Percentiles rank a stretch among this genome's conserved stretches.
These are phyloP conservation scores for Lepilemur ruficaudatus DNA, from an alignment of 2,797 vertebrate genomes.

Conservation along the genomic window DNA sequence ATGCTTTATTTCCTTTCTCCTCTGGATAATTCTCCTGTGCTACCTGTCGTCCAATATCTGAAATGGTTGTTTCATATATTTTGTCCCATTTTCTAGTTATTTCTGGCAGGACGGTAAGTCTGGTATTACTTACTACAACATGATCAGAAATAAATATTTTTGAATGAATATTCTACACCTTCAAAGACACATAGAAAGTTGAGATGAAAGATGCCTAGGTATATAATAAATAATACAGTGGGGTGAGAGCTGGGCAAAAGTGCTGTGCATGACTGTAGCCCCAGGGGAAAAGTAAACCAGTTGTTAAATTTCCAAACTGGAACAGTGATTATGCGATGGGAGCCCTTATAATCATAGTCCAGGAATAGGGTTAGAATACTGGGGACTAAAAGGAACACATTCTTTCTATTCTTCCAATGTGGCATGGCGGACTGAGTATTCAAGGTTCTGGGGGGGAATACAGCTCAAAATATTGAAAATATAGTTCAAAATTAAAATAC, in stretches of 20 bases:
- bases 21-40: not conserved
- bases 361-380: not conserved
- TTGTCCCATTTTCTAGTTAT: conserved; percentile 15
- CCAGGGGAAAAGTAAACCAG: conserved; percentile 6
- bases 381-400: not conserved
- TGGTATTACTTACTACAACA: not conserved
- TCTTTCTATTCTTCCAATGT: not conserved
- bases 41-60: not conserved
- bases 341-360: not conserved
- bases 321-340: not conserved
- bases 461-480: conserved; percentile 11
- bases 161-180: not conserved
- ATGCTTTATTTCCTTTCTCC: conserved; percentile 16
- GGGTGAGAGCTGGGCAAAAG: not conserved
- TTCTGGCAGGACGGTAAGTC: not conserved
- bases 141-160: conserved; percentile 17
- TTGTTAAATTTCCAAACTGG: not conserved
- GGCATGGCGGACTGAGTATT: not conserved
- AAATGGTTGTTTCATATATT: not conserved
- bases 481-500: conserved; percentile 19
- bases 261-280: not conserved
- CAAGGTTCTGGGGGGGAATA: not conserved
- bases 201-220: not conserved
- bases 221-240: not conserved
- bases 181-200: conserved; percentile 20